Evolutionary conservation across 2,888 invertebrate genomes (phyloP).

Genomic region (Trissonchulus sp.): DNA sequence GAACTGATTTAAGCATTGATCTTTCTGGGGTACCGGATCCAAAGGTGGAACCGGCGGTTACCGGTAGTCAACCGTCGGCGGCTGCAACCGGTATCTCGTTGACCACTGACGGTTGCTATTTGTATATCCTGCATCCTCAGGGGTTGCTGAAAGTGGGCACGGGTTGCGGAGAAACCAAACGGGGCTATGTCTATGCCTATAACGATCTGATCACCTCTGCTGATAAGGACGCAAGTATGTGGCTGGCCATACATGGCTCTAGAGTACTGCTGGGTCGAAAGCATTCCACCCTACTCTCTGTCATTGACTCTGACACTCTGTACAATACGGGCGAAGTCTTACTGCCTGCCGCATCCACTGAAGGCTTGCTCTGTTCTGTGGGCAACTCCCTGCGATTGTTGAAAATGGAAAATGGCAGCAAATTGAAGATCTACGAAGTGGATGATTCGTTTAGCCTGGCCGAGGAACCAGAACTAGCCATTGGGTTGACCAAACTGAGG

Average conservation of each 20-base stretch:
- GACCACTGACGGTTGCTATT: slow-evolving; percentile 69
- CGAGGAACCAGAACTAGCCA: slow-evolving; percentile 35
- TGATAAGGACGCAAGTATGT: slow-evolving; percentile 41
- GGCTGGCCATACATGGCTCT: slow-evolving; percentile 44
- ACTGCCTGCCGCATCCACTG: slow-evolving; percentile 40
- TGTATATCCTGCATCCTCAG: slow-evolving; percentile 72
- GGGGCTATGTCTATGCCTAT: slow-evolving; percentile 78
- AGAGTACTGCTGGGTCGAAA: slow-evolving; percentile 44
- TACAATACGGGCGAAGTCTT: slow-evolving; percentile 34
- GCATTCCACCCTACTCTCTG: slow-evolving; percentile 46
- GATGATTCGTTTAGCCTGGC: slow-evolving; percentile 45
- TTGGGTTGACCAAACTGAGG: slow-evolving; percentile 37
- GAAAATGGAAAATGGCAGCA: slow-evolving; percentile 41
- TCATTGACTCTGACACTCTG: slow-evolving; percentile 46
- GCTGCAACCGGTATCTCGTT: slow-evolving; percentile 29
- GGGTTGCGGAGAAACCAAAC: slow-evolving; percentile 83
- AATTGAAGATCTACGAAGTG: slow-evolving; percentile 42
- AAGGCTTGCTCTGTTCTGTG: slow-evolving; percentile 43
- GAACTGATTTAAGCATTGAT: background rate
- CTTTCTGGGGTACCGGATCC: too few species aligned
- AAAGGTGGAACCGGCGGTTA: slow-evolving; percentile 32
- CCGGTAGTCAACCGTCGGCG: background rate
- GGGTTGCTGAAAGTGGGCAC: slow-evolving; percentile 88
- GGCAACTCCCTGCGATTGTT: slow-evolving; percentile 44
- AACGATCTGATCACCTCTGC: slow-evolving; percentile 69